Evolutionary conservation across 2,113 vertebrate genomes (phyloP).

Genomic region (Emberiza fucata): DNA sequence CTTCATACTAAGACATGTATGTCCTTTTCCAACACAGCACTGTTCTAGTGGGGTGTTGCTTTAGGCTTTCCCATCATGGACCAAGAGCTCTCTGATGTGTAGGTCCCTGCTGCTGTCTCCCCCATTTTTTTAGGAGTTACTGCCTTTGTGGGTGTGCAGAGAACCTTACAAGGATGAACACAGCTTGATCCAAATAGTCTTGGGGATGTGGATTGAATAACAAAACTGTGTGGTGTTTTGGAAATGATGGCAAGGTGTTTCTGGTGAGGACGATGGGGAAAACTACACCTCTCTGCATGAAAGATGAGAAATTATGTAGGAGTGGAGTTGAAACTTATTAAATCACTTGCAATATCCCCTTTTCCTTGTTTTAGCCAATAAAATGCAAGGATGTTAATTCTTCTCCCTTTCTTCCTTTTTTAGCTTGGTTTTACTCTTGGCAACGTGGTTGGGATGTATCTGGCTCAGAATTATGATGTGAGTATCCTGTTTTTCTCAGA

Average conservation of each 20-base stretch:
- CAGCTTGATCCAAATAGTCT: neutral
- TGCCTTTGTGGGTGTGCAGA: neutral
- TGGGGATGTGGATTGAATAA: neutral
- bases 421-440: constrained; percentile 95
- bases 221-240: neutral
- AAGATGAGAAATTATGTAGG: neutral
- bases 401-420: constrained; percentile 36
- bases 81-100: neutral
- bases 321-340: neutral
- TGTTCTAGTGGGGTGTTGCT: neutral
- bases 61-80: neutral
- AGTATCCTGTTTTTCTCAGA: constrained; percentile 38
- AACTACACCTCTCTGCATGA: neutral
- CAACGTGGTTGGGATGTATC: constrained; percentile 95
- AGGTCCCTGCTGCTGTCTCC: neutral
- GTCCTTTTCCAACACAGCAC: neutral
- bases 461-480: constrained; percentile 98
- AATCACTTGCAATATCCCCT: neutral
- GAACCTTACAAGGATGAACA: neutral
- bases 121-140: neutral
- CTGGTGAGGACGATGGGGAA: neutral
- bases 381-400: neutral
- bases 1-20: neutral
- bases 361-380: neutral
- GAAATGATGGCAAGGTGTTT: neutral